A percentile compares a stretch with the other conserved stretches of the same genome.
Conservation (phyloP, 2,113 vertebrate genomes). For the Vidua chalybeata region DNA sequence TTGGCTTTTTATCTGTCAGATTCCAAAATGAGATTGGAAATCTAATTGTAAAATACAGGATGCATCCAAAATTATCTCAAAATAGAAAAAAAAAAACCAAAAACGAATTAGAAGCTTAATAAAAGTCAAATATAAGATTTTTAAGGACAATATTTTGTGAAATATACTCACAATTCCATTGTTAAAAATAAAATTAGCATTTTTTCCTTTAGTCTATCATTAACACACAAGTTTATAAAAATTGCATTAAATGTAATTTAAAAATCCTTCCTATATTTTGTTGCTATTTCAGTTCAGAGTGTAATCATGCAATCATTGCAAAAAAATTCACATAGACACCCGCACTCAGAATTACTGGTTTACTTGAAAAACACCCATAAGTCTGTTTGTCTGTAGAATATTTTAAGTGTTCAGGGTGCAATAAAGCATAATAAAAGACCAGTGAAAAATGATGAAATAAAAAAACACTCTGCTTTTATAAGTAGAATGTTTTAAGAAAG, state of each 20-base stretch:
- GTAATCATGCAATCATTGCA: neutral
- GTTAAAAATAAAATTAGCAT: neutral
- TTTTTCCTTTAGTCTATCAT: neutral
- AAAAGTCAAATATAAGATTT: neutral
- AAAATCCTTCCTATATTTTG: neutral
- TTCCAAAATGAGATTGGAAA: neutral
- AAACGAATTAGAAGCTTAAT: neutral
- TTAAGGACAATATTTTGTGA: neutral
- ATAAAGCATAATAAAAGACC: constrained; percentile 24
- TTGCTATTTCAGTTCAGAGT: neutral
- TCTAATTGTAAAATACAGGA: neutral
- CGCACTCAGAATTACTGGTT: neutral
- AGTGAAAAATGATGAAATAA: neutral
- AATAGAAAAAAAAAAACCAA: neutral
- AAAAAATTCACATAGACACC: neutral
- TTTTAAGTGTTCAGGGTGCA: constrained; percentile 7
- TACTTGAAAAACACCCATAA: neutral
- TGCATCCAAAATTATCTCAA: neutral
- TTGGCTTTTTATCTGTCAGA: neutral
- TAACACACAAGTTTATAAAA: neutral
- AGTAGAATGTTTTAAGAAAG: neutral
- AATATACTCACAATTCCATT: neutral
- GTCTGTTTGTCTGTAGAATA: neutral
- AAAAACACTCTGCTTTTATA: neutral
- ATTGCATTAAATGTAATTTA: neutral